These are phyloP conservation scores for Crotophaga sulcirostris DNA, from an alignment of 2,113 vertebrate species.

Conservation along the genomic window DNA sequence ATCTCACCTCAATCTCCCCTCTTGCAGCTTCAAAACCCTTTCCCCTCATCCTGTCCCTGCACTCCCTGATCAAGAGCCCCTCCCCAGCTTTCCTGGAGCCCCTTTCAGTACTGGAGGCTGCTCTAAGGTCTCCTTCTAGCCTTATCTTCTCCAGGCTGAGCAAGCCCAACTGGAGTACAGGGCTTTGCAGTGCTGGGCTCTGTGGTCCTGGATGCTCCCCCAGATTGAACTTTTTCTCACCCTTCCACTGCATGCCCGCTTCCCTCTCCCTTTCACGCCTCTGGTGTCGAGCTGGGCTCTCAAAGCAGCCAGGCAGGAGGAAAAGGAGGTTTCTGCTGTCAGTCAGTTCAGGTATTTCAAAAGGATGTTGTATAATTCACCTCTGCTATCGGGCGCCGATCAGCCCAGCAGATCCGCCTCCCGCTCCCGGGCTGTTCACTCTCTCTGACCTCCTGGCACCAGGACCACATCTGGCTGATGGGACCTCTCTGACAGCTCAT, in stretches of 20 bases:
- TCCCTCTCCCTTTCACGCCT: not conserved
- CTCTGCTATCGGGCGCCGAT: rapidly evolving
- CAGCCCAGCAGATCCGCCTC: not conserved
- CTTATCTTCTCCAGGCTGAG: too few species aligned
- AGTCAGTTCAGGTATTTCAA: not conserved
- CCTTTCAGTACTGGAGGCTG: too few species aligned
- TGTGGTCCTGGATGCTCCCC: not conserved
- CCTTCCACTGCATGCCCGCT: not conserved
- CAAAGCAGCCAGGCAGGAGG: not conserved
- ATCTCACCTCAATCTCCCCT: too few species aligned
- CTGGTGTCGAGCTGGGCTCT: not conserved
- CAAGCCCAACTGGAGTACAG: too few species aligned
- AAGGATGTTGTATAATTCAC: not conserved
- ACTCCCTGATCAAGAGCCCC: too few species aligned
- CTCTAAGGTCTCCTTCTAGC: too few species aligned
- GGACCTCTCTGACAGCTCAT: not conserved
- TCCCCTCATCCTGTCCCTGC: too few species aligned
- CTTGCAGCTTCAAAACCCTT: too few species aligned
- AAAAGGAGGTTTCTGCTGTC: not conserved
- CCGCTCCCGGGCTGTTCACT: rapidly evolving
- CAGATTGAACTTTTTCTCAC: not conserved
- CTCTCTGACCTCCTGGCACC: not conserved
- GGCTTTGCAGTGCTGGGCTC: not conserved
- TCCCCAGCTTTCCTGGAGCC: too few species aligned
- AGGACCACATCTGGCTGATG: not conserved